Percentiles rank a stretch among this genome's conserved stretches.
phyloP scores from a whole-genome alignment of 2,113 vertebrate species.

The Dasyurus viverrinus region DNA sequence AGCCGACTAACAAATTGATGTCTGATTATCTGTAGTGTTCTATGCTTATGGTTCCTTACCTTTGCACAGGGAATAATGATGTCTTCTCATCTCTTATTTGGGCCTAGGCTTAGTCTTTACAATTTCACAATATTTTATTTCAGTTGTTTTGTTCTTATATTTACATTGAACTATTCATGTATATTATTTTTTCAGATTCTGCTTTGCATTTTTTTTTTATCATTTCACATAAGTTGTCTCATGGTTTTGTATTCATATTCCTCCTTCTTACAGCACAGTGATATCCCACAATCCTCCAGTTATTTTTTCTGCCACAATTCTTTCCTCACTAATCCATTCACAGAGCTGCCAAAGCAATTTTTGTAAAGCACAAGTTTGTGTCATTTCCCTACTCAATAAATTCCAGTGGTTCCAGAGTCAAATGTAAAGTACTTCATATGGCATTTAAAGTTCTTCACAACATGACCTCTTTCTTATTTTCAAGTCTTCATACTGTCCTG shows the following conservation, averaged over 20 bases:
- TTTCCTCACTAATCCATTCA: neutral
- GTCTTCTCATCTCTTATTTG: neutral
- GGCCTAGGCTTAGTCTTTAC: neutral
- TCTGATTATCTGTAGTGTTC: neutral
- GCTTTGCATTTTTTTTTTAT: neutral
- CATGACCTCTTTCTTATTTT: neutral
- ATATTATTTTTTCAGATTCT: neutral
- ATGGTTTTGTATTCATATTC: neutral
- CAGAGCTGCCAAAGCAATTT: neutral
- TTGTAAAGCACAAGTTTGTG: neutral
- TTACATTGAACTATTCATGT: neutral
- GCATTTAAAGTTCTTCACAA: rapidly evolving
- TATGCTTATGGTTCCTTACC: neutral
- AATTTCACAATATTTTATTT: neutral
- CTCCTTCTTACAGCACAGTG: neutral
- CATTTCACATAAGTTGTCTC: neutral
- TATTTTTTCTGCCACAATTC: neutral
- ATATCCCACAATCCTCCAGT: neutral
- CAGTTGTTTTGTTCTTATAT: neutral
- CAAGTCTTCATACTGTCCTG: neutral
- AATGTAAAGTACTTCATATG: neutral
- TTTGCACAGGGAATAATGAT: neutral
- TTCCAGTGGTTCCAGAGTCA: neutral
- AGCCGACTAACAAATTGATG: neutral
- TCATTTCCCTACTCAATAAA: neutral